A percentile compares a stretch with the other conserved stretches of the same genome.
These are phyloP conservation scores for Pseudomyrmex gracilis DNA, from an alignment of 1,140 invertebrate species.

Conservation along the genomic window DNA sequence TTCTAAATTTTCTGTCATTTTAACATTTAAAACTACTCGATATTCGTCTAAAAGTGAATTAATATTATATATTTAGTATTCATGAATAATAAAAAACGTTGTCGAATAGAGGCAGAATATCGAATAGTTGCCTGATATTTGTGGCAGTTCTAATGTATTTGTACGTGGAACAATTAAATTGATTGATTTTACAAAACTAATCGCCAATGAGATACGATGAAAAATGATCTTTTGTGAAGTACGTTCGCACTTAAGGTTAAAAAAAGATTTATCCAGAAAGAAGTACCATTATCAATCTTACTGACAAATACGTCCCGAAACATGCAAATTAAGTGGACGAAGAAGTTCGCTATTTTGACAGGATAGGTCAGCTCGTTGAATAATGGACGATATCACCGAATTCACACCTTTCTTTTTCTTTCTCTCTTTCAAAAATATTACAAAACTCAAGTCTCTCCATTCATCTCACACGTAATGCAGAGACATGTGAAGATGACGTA, in stretches of 20 bases:
- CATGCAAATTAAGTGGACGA: conserved; percentile 34
- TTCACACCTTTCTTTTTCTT: no score
- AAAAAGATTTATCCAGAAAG: background rate
- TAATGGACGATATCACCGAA: conserved; percentile 54
- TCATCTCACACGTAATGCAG: conserved; percentile 68
- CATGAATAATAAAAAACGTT: no score
- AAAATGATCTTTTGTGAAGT: background rate
- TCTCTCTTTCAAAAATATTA: background rate
- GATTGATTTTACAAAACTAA: no score
- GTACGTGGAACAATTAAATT: no score
- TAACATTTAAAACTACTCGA: no score
- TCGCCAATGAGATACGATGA: background rate
- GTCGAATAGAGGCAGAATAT: no score
- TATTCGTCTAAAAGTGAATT: no score
- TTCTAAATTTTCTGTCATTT: no score
- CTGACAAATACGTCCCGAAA: conserved; percentile 43
- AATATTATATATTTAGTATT: no score
- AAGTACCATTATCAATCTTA: background rate
- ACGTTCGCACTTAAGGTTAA: background rate
- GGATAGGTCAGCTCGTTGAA: conserved; percentile 50
- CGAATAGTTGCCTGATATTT: no score
- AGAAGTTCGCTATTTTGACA: conserved; percentile 5
- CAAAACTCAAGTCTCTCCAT: conserved; percentile 27
- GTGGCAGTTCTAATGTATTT: no score
- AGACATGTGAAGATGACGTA: conserved; percentile 24